phyloP scores from a whole-genome alignment of 1,140 invertebrate genomes.

The Cryptotermes secundus region DNA sequence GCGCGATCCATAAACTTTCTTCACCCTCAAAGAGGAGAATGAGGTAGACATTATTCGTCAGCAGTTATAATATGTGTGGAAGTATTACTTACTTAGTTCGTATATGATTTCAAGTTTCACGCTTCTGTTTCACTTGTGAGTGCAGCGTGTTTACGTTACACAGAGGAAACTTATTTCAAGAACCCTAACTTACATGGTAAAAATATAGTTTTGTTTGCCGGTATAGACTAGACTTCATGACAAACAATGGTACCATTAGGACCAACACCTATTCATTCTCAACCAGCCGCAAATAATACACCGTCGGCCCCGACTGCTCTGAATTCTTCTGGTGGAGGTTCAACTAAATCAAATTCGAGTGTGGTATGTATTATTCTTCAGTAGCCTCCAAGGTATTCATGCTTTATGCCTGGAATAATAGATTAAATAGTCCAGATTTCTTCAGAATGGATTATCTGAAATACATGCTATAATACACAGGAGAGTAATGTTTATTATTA shows the following conservation, averaged over 20 bases:
- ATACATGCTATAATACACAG: too few relatives aligned
- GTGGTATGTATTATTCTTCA: constrained; percentile 7
- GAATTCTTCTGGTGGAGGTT: constrained; percentile 27
- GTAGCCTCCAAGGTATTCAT: too few relatives aligned
- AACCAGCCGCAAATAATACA: constrained; percentile 23
- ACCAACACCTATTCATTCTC: constrained; percentile 27
- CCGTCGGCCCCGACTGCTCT: neutral
- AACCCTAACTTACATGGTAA: neutral
- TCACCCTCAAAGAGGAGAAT: neutral
- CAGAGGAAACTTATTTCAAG: neutral
- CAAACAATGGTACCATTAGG: constrained; percentile 30
- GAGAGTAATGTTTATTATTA: too few relatives aligned
- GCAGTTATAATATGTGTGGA: neutral
- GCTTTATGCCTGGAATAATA: too few relatives aligned
- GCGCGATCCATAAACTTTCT: constrained; percentile 11
- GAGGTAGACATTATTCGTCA: neutral
- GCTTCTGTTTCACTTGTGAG: neutral
- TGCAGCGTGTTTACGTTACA: neutral
- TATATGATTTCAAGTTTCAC: neutral
- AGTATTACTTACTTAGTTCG: neutral
- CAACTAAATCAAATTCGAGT: constrained; percentile 30
- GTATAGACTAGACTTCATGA: neutral
- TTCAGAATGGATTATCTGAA: too few relatives aligned
- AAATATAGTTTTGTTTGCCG: neutral
- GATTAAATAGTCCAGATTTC: too few relatives aligned